These are phyloP conservation scores for Dichetophora obliterata DNA, from an alignment of 2,888 invertebrate species.

Conservation along the genomic window DNA sequence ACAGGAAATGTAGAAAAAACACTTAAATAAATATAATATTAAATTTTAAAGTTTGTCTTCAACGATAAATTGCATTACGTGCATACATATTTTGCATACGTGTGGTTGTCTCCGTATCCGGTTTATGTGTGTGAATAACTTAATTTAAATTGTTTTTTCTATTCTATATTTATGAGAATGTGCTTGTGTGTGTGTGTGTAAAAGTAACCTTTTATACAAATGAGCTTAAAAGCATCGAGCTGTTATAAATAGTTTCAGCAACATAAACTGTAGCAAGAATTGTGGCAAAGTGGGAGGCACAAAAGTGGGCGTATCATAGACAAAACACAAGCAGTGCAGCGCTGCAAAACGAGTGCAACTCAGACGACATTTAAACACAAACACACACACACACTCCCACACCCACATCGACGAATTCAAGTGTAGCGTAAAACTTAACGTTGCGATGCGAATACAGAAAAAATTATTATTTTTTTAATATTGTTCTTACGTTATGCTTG, in stretches of 20 bases:
- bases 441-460: too few species aligned
- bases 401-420: not conserved
- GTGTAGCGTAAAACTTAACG: not conserved
- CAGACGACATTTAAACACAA: conserved; percentile 22
- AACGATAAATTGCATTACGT: conserved; percentile 16
- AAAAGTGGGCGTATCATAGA: not conserved
- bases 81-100: not conserved
- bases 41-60: conserved; percentile 20
- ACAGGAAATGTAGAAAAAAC: not conserved
- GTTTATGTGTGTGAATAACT: not conserved
- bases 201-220: not conserved
- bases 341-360: conserved; percentile 23
- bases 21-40: conserved; percentile 15
- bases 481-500: not conserved
- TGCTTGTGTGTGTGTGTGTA: conserved; percentile 5
- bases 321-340: not conserved
- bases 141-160: not conserved
- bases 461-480: too few species aligned
- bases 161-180: not conserved
- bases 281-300: not conserved
- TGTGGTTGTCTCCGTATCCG: not conserved
- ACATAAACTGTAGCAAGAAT: not conserved
- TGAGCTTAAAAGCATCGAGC: conserved; percentile 16
- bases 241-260: conserved; percentile 18
- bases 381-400: not conserved